Evolutionary conservation across 2,888 invertebrate species (phyloP), one percentile per base, ranked within the genome.

Genomic region (Caenorhabditis doughertyi): DNA sequence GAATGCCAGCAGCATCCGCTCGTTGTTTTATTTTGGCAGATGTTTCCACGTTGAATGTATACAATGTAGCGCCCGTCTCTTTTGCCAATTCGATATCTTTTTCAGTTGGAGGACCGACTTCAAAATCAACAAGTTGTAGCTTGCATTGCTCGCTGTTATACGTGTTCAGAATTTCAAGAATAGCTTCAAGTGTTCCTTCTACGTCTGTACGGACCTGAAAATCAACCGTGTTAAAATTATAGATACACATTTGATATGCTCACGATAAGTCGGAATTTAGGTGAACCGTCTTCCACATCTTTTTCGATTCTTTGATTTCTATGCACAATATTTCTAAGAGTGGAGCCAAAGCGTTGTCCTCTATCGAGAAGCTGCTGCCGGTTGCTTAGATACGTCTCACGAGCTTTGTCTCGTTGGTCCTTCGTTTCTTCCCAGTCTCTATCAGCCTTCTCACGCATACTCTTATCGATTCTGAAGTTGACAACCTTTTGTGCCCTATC

Each of bases 131-230:
- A 3, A 99, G 92, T 89, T 96, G 95, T 16, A 99, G 93, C 56
- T 94, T 94, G 89, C 97, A 97, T 77, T 92, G 42, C 0, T 89
- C 84, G 29, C 84, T 81, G 76, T 84, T 62, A 91, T 98, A 99
- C 0, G 96, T 95, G 86, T 95, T 95, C 71, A 99, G 92, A 11
- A 96, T 95, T 92, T 98, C 96, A 83, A 97, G 92, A 84, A 99
- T 95, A 0, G 98, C 98, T 92, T 99, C 98, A 53, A 98, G 95
- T 0, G 97, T 97, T 0, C 99, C 99, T 92, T 96, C 95, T 2
- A 98, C 98, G 93, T 99, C 99, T 25, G 96, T 96, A 42, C 89
- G 88, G 7, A 91, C 47, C 85, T 85, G 55, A 55, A 65, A 56
- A n/a, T 27, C 58, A 27, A 39, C 9, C 65, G 23, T 0, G 29